Percentiles rank a stretch among this genome's conserved stretches.
These are phyloP conservation scores for Eulemur mongoz DNA, from an alignment of 2,797 vertebrate species.

Conservation along the genomic window DNA sequence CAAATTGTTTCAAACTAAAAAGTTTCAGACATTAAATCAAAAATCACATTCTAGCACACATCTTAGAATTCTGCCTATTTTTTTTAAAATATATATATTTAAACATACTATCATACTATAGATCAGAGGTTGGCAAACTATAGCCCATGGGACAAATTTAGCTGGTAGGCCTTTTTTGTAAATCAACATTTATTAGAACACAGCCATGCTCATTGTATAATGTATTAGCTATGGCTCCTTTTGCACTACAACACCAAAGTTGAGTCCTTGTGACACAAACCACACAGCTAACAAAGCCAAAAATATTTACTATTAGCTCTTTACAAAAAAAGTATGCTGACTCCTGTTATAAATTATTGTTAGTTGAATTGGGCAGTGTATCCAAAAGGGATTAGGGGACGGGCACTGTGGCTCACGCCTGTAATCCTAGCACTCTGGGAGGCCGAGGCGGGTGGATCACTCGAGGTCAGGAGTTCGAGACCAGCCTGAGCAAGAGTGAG, in stretches of 20 bases:
- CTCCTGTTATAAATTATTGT: not conserved
- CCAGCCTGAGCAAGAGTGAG: too few species aligned
- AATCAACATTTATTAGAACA: slow-evolving; percentile 7
- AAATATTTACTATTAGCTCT: not conserved
- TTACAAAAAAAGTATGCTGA: not conserved
- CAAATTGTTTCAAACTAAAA: slow-evolving; percentile 23
- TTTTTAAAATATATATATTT: not conserved
- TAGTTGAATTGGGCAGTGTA: not conserved
- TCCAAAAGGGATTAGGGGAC: not conserved
- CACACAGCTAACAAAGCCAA: not conserved
- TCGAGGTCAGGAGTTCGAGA: too few species aligned
- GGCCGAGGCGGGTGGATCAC: too few species aligned
- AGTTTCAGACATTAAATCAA: not conserved
- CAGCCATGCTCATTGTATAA: not conserved
- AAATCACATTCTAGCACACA: not conserved
- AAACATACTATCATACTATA: not conserved
- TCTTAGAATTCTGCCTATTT: not conserved
- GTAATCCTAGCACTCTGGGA: too few species aligned
- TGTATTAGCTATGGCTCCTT: not conserved
- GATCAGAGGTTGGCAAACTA: not conserved
- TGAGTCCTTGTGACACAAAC: not conserved
- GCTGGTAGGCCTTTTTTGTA: not conserved
- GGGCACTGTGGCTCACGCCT: too few species aligned
- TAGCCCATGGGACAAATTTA: not conserved
- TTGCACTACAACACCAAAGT: not conserved